phyloP scores from a whole-genome alignment of 2,888 invertebrate genomes.

The Drosophila merina region DNA sequence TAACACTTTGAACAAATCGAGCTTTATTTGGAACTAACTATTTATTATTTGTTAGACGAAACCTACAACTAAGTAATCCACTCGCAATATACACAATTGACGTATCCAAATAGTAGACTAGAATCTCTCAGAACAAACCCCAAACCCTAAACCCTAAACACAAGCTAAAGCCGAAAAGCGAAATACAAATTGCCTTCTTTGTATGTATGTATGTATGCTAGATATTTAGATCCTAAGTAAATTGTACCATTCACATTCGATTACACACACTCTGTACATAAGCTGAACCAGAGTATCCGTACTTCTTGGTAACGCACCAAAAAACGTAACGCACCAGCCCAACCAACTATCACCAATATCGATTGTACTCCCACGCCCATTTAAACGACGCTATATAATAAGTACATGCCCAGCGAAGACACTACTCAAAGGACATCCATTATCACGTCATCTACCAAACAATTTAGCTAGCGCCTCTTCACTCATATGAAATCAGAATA shows the following conservation, averaged over 20 bases:
- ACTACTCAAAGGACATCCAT: slow-evolving; percentile 6
- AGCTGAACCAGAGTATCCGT: slow-evolving; percentile 21
- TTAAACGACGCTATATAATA: slow-evolving; percentile 47
- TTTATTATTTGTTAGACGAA: slow-evolving; percentile 39
- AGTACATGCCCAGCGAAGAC: slow-evolving; percentile 19
- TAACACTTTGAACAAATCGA: slow-evolving; percentile 58
- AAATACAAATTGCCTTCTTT: slow-evolving; percentile 50
- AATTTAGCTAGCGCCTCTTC: slow-evolving; percentile 28
- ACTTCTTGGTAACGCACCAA: slow-evolving; percentile 9
- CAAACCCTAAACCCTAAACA: background rate
- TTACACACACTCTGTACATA: slow-evolving; percentile 38
- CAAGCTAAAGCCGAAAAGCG: slow-evolving; percentile 21
- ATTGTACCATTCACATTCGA: slow-evolving; percentile 11
- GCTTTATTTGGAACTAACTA: slow-evolving; percentile 63
- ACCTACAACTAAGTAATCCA: slow-evolving; percentile 41
- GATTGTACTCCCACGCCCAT: slow-evolving; percentile 41
- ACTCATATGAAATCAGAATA: slow-evolving; percentile 24
- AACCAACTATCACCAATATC: slow-evolving; percentile 13
- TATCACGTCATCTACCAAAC: slow-evolving; percentile 38
- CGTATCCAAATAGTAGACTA: slow-evolving; percentile 74
- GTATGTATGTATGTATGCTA: slow-evolving; percentile 56
- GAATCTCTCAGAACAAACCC: slow-evolving; percentile 43
- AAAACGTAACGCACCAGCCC: slow-evolving; percentile 16
- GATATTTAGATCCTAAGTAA: slow-evolving; percentile 26
- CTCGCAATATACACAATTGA: slow-evolving; percentile 61